A percentile compares a stretch with the other conserved stretches of the same genome.
phyloP scores from a whole-genome alignment of 2,888 invertebrate genomes.

The Drosophila dives region DNA sequence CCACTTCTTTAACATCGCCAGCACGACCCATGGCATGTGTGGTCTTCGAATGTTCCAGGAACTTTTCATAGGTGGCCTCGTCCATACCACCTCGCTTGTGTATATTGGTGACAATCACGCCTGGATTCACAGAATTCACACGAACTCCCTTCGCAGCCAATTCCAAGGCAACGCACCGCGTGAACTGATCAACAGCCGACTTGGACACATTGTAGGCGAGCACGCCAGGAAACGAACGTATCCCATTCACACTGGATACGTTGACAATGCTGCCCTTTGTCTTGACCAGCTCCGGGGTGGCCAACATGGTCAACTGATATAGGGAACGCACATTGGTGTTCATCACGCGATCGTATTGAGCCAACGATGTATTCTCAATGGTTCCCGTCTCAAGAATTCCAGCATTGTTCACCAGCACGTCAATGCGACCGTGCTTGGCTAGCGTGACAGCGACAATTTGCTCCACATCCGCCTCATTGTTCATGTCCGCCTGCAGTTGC shows the following conservation, averaged over 20 bases:
- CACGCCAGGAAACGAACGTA: constrained; percentile 94
- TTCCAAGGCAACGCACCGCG: constrained; percentile 94
- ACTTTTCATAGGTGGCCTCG: constrained; percentile 90
- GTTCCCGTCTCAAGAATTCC: constrained; percentile 92
- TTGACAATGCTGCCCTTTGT: constrained; percentile 95
- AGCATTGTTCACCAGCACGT: constrained; percentile 94
- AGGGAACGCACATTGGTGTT: constrained; percentile 93
- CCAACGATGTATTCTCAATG: constrained; percentile 92
- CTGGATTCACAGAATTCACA: constrained; percentile 96
- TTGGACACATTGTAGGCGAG: constrained; percentile 97
- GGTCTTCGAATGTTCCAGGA: constrained; percentile 91
- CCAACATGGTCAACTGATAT: constrained; percentile 92
- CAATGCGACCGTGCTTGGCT: constrained; percentile 88
- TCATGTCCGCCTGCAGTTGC: constrained; percentile 88
- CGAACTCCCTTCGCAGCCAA: constrained; percentile 91
- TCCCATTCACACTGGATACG: constrained; percentile 96
- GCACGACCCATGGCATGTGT: constrained; percentile 96
- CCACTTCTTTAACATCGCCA: constrained; percentile 93
- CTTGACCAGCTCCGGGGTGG: constrained; percentile 92
- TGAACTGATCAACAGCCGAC: constrained; percentile 96
- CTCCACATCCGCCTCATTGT: constrained; percentile 86
- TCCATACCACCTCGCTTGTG: constrained; percentile 92
- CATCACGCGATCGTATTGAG: constrained; percentile 94
- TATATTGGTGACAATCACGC: constrained; percentile 94
- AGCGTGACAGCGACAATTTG: constrained; percentile 89